Evolutionary conservation across 2,888 invertebrate species (phyloP), one percentile per base, ranked within the genome.

Genomic region (Alsophila aescularia): DNA sequence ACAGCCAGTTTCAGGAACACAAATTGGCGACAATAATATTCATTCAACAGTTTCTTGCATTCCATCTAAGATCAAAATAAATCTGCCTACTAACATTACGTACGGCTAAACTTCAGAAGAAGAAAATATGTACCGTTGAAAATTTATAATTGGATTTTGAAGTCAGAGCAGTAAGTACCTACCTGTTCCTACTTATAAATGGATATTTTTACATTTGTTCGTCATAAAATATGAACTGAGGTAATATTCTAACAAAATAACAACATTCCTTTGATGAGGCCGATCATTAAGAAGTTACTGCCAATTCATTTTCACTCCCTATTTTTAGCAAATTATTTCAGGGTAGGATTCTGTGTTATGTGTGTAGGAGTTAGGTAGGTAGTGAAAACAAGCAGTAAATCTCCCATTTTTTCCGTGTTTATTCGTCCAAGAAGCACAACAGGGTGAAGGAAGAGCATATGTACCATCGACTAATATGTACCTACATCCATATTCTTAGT

Each of bases 321-420:
- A 41, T 50, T 41, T 18, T 13, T 35, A 12, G 35, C 40, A 7
- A 16, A 41, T 18, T 24, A 50, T 50, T 49, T 41, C 27, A 10
- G 27, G 16, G 16, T 41, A 50, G 32, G 40, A 32, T 37, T 39
- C n/a, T n/a, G n/a, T n/a, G n/a, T n/a, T n/a, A n/a, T n/a, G n/a
- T n/a, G n/a, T n/a, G n/a, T n/a, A n/a, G n/a, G n/a, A n/a, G n/a
- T n/a, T n/a, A n/a, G n/a, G n/a, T n/a, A n/a, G n/a, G n/a, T n/a
- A n/a, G 35, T 35, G 41, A 41, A 50, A 41, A 35, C 41, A 50
- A 41, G 2, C 41, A 15, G 24, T 49, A 49, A 49, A 49, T 49
- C 48, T 32, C 10, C 7, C 2, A 40, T 27, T 13, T 14, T 15
- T 49, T 41, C 41, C 12, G 29, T 16, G 29, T 15, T 15, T 41